These are phyloP conservation scores for Morinoia aosen DNA, from an alignment of 2,888 invertebrate species.

Conservation along the genomic window DNA sequence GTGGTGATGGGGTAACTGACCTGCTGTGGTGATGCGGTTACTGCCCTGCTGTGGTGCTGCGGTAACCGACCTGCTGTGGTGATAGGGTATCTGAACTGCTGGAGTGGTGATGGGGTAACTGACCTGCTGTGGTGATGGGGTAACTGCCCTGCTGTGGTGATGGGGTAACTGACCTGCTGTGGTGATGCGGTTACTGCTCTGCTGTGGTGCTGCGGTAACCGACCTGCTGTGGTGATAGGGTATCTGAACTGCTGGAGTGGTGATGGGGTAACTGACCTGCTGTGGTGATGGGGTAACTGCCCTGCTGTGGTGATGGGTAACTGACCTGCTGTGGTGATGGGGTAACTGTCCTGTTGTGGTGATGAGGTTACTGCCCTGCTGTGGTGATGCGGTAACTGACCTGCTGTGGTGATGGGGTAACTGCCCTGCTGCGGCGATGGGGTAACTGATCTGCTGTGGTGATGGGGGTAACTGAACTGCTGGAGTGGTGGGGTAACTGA, in stretches of 20 bases:
- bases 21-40: too few species aligned
- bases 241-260: conserved; percentile 31
- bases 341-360: not conserved
- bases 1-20: not conserved
- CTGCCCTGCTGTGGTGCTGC: too few species aligned
- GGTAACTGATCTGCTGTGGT: not conserved
- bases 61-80: not conserved
- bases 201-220: not conserved
- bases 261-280: not conserved
- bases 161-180: conserved; percentile 22
- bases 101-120: conserved; percentile 8
- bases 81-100: not conserved
- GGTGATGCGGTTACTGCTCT: too few species aligned
- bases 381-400: too few species aligned
- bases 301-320: not conserved
- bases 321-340: not conserved
- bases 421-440: too few species aligned
- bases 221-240: not conserved
- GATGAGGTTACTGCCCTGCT: not conserved
- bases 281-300: not conserved
- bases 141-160: not conserved
- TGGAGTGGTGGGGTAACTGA: not conserved
- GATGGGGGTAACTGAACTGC: not conserved
- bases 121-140: too few species aligned
- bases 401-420: too few species aligned